A percentile compares a stretch with the other conserved stretches of the same genome.
Evolutionary conservation across 2,113 vertebrate genomes (phyloP).

Genomic region (Syrrhaptes paradoxus): DNA sequence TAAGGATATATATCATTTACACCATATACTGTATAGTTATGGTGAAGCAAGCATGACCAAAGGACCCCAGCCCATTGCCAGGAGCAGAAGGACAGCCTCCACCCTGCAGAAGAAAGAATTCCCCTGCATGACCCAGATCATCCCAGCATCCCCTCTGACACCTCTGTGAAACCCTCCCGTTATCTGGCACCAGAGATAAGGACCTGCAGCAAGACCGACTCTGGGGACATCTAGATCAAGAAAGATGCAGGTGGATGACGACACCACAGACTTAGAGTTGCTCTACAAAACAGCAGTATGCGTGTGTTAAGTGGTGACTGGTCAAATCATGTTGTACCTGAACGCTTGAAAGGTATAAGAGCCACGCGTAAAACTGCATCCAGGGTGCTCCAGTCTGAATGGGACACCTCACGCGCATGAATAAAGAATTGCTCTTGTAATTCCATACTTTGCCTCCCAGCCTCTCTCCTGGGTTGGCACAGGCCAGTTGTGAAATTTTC

Average conservation of each 20-base stretch:
- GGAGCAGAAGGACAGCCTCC: no score
- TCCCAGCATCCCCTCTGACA: no score
- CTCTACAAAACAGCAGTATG: neutral
- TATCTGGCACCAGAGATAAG: no score
- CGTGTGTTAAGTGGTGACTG: neutral
- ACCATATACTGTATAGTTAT: no score
- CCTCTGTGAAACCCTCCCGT: neutral
- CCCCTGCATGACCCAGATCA: no score
- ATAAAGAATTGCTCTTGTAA: neutral
- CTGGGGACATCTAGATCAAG: neutral
- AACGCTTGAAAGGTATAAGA: neutral
- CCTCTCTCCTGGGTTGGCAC: accelerated
- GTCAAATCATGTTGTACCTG: neutral
- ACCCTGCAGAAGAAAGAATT: no score
- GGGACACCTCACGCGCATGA: accelerated
- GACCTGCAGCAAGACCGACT: neutral
- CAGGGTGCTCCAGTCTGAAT: accelerated
- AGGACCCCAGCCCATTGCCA: no score
- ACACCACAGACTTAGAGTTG: neutral
- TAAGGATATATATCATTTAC: no score
- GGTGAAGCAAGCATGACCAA: no score
- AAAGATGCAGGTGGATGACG: neutral
- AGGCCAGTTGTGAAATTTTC: accelerated
- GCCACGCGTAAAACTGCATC: accelerated
- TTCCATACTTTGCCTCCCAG: accelerated